phyloP scores from a whole-genome alignment of 2,113 vertebrate species.

The Chionomys nivalis region DNA sequence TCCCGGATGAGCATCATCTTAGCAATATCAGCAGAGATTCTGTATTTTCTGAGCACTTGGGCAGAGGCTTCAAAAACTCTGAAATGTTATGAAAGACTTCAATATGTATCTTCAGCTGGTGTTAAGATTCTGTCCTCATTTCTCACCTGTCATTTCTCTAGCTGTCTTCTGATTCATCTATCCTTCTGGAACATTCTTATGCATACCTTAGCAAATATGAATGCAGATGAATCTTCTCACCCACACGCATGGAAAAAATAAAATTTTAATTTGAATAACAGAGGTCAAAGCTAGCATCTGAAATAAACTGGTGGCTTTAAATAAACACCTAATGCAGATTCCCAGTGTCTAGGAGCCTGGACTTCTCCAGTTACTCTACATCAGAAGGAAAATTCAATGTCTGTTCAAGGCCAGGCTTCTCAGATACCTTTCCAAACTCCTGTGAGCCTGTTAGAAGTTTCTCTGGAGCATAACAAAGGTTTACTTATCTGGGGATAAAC shows the following conservation, averaged over 20 bases:
- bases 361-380: background rate
- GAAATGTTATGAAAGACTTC: background rate
- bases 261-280: background rate
- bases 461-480: background rate
- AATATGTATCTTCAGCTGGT: background rate
- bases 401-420: background rate
- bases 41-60: background rate
- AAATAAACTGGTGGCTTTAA: background rate
- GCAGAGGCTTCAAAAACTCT: background rate
- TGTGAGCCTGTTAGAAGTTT: background rate
- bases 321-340: background rate
- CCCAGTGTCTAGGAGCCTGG: background rate
- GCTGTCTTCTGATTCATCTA: background rate
- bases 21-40: background rate
- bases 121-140: background rate
- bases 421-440: background rate
- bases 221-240: background rate
- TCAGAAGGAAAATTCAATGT: background rate
- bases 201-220: background rate
- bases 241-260: background rate
- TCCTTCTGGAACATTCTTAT: background rate
- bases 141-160: background rate
- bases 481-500: too few species aligned
- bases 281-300: background rate
- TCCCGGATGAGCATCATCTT: background rate